Conservation (phyloP, 2,888 invertebrate genomes). For the Blastobasis lacticolella region DNA sequence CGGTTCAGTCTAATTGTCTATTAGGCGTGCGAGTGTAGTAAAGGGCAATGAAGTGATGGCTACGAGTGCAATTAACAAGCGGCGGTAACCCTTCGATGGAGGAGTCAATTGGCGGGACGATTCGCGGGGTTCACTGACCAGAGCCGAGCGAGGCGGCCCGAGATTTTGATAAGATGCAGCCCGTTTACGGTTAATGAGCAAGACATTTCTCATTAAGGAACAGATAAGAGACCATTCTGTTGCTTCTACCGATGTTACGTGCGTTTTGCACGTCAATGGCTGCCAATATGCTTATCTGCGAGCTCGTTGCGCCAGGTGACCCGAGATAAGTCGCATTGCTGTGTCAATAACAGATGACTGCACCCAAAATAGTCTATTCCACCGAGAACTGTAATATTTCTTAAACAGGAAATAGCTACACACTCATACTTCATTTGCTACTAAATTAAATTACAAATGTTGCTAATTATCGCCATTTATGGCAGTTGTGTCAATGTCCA, state of each 20-base stretch:
- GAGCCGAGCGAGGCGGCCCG: background rate
- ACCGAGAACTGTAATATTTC: background rate
- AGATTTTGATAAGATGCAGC: too few relatives aligned
- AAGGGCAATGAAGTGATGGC: conserved; percentile 46
- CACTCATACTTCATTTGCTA: background rate
- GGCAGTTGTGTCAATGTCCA: conserved; percentile 37
- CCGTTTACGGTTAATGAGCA: too few relatives aligned
- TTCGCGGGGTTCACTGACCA: conserved; percentile 57
- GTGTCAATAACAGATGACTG: background rate
- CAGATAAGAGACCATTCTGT: too few relatives aligned
- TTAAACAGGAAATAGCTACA: conserved; percentile 2
- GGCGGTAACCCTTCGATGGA: conserved; percentile 38
- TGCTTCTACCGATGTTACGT: too few relatives aligned
- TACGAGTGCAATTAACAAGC: conserved; percentile 48
- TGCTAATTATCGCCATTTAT: conserved; percentile 23
- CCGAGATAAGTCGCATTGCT: background rate
- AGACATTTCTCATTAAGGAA: too few relatives aligned
- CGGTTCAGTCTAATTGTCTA: conserved; percentile 14
- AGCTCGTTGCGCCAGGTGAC: conserved; percentile 1
- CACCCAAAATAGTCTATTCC: background rate
- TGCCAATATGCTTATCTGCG: too few relatives aligned
- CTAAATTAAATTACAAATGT: background rate
- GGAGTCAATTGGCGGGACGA: conserved; percentile 55
- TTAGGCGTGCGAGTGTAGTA: conserved; percentile 6
- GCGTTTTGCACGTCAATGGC: too few relatives aligned